Conservation (phyloP, 2,113 vertebrate species). For the Rhabdomys dilectus region DNA sequence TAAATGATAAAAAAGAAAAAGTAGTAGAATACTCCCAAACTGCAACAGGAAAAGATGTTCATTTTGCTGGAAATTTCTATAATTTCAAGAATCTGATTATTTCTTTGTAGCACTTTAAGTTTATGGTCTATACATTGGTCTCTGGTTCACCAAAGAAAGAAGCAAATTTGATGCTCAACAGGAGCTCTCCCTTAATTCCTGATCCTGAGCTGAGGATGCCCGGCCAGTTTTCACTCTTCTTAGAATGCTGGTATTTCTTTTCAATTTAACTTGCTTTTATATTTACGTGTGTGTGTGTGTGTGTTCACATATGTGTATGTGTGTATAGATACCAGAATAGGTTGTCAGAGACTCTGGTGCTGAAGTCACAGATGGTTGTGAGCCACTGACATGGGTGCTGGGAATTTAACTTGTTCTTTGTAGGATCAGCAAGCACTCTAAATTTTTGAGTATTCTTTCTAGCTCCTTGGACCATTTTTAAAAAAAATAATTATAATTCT, state of each 20-base stretch:
- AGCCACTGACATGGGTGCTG: neutral
- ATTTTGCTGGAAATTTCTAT: neutral
- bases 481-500: neutral
- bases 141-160: neutral
- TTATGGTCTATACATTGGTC: neutral
- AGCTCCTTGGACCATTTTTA: neutral
- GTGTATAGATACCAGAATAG: neutral
- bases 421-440: neutral
- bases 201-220: neutral
- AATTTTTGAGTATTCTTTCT: neutral
- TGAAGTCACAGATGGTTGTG: too few species aligned
- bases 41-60: neutral
- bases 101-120: neutral
- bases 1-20: too few species aligned
- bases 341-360: neutral
- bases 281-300: neutral
- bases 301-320: neutral
- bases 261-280: neutral
- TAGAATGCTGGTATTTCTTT: neutral
- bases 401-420: neutral
- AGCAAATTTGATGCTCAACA: neutral
- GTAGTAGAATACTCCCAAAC: neutral
- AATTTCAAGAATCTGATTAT: conserved; percentile 16
- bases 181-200: neutral
- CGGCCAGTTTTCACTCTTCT: neutral